Evolutionary conservation across 2,113 vertebrate genomes (phyloP).

Genomic region (Pyrgilauda ruficollis): DNA sequence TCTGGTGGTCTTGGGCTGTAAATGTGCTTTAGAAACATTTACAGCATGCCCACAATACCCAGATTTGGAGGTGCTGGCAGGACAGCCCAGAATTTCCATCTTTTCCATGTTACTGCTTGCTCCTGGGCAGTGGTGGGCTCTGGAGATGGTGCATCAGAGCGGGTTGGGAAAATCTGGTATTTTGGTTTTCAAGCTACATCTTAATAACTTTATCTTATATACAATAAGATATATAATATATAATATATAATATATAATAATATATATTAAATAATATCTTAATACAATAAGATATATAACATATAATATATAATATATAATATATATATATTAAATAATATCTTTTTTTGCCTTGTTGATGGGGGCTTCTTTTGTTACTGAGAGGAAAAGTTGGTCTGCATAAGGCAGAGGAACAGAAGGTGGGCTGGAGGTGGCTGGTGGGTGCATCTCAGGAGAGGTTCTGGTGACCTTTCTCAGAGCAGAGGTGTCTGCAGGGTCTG

Average conservation of each 20-base stretch:
- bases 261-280: too few species aligned
- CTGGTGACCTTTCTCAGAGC: not conserved
- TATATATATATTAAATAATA: too few species aligned
- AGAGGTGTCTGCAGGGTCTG: not conserved
- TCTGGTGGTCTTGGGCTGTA: not conserved
- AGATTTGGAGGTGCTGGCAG: not conserved
- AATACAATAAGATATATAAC: too few species aligned
- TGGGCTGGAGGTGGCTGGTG: not conserved
- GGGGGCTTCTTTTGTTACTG: not conserved
- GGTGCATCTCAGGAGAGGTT: not conserved
- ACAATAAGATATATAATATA: too few species aligned
- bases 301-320: too few species aligned
- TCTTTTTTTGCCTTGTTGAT: not conserved
- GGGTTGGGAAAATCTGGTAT: not conserved
- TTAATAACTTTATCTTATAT: not conserved
- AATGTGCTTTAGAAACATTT: not conserved
- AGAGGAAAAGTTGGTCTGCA: not conserved
- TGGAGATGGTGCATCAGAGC: accelerated
- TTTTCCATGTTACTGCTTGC: accelerated
- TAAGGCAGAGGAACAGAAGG: not conserved
- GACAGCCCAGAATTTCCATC: not conserved
- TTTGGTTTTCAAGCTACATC: not conserved
- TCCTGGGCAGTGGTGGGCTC: not conserved
- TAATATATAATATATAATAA: too few species aligned
- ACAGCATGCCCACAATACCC: not conserved